phyloP scores from a whole-genome alignment of 2,113 vertebrate species.

The Picathartes gymnocephalus region DNA sequence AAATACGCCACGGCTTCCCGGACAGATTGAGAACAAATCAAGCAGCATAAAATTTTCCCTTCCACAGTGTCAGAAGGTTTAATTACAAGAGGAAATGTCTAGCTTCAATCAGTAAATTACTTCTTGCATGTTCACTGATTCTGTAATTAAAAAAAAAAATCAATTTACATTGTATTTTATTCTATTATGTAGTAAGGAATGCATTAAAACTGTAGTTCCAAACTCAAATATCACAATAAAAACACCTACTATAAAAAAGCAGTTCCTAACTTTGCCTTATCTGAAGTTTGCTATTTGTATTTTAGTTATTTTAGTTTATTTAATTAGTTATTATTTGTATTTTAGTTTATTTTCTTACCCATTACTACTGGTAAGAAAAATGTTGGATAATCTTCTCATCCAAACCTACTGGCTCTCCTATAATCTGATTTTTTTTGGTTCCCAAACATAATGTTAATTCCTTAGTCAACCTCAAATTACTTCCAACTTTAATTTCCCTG shows the following conservation, averaged over 20 bases:
- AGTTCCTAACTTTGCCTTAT: background rate
- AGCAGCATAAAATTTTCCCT: background rate
- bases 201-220: background rate
- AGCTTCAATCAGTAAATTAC: background rate
- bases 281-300: background rate
- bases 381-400: background rate
- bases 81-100: background rate
- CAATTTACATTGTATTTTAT: conserved; percentile 26
- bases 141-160: background rate
- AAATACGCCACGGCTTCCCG: background rate
- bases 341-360: too few species aligned
- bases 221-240: background rate
- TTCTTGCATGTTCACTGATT: background rate
- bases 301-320: too few species aligned
- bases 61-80: background rate
- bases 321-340: too few species aligned
- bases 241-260: background rate
- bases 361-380: background rate
- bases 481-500: background rate
- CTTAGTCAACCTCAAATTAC: background rate
- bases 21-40: background rate
- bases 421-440: background rate
- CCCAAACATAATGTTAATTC: background rate
- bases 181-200: conserved; percentile 18
- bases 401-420: background rate